These are phyloP conservation scores for Corydoras maculifer DNA, from an alignment of 2,113 vertebrate genomes.

Conservation along the genomic window DNA sequence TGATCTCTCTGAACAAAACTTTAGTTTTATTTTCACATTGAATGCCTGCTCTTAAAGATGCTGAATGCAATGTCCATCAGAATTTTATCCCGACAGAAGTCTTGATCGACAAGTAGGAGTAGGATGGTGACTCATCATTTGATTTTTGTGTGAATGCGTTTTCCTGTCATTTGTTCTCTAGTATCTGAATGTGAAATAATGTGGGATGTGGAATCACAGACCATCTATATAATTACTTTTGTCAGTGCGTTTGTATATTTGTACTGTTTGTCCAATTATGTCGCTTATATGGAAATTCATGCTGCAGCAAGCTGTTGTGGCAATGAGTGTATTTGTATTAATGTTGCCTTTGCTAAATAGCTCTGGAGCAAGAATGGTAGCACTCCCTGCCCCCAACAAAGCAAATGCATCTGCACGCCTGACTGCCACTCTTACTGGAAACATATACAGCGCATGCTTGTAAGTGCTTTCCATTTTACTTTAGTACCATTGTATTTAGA, in stretches of 20 bases:
- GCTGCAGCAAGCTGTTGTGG: slow-evolving; percentile 8
- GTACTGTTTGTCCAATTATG: background rate
- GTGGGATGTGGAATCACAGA: background rate
- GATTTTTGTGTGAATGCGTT: slow-evolving; percentile 1
- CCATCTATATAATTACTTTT: background rate
- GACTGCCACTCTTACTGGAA: slow-evolving; percentile 36
- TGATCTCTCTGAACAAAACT: background rate
- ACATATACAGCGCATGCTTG: slow-evolving; percentile 5
- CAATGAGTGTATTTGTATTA: slow-evolving; percentile 19
- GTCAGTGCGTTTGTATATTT: background rate
- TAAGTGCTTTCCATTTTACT: slow-evolving; percentile 18
- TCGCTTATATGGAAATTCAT: slow-evolving; percentile 7
- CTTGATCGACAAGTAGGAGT: slow-evolving; percentile 50
- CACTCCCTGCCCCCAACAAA: slow-evolving; percentile 41
- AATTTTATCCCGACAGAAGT: slow-evolving; percentile 41
- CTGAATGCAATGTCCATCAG: slow-evolving; percentile 44
- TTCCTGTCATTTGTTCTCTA: slow-evolving; percentile 10
- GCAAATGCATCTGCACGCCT: slow-evolving; percentile 37
- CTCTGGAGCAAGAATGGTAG: slow-evolving; percentile 26
- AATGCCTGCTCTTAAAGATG: slow-evolving; percentile 32
- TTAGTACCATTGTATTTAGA: background rate
- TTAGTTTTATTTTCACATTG: slow-evolving; percentile 31
- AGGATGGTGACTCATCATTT: slow-evolving; percentile 6
- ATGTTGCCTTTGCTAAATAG: slow-evolving; percentile 27
- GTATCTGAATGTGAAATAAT: background rate